Conservation (phyloP, 2,888 invertebrate species). For the Eudemis profundana region DNA sequence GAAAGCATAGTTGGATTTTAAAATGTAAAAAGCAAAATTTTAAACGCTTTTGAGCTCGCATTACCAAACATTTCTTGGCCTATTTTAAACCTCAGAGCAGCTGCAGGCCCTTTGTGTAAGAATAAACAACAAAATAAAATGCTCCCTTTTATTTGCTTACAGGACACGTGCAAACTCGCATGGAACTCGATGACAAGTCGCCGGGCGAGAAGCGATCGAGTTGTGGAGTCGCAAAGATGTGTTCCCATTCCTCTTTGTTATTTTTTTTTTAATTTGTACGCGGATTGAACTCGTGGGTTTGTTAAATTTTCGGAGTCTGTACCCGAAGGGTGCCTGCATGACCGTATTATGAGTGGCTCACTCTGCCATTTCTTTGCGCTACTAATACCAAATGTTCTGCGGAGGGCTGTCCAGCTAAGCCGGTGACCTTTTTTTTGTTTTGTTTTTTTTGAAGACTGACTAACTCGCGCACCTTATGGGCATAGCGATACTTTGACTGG, state of each 20-base stretch:
- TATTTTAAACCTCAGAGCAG: constrained; percentile 28
- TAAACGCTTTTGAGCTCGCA: constrained; percentile 43
- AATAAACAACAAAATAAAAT: constrained; percentile 17
- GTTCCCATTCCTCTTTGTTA: constrained; percentile 3
- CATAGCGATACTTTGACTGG: too few relatives aligned
- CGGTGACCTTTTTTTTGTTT: too few relatives aligned
- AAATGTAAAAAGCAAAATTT: constrained; percentile 29
- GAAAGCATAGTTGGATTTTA: background rate
- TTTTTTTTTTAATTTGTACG: too few relatives aligned
- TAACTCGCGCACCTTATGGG: too few relatives aligned
- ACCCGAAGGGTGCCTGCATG: too few relatives aligned
- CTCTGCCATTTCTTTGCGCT: too few relatives aligned
- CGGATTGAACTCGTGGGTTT: too few relatives aligned
- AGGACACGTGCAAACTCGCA: constrained; percentile 37
- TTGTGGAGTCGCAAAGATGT: constrained; percentile 10
- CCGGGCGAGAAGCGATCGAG: constrained; percentile 26
- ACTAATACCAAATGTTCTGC: too few relatives aligned
- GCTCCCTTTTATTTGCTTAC: constrained; percentile 20
- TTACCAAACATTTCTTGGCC: constrained; percentile 21
- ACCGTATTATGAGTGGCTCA: too few relatives aligned
- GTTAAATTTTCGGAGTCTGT: too few relatives aligned
- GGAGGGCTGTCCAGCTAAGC: too few relatives aligned
- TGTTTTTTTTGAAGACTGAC: too few relatives aligned
- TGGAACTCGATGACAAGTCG: background rate
- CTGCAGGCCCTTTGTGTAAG: constrained; percentile 31